Conservation (phyloP, 2,113 vertebrate species). For the Rattus norvegicus region DNA sequence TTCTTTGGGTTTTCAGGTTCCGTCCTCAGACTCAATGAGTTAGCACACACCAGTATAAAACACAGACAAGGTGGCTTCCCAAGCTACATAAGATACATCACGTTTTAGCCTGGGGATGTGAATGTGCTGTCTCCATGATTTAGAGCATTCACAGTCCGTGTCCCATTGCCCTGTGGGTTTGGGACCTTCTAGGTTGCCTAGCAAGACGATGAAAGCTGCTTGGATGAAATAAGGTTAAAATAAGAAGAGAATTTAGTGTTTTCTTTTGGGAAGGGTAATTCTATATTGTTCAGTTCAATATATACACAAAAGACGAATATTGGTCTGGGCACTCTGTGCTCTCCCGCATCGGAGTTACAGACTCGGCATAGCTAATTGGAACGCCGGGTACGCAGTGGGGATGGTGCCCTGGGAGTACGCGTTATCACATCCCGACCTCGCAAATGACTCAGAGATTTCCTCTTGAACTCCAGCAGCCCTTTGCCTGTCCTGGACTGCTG, state of each 20-base stretch:
- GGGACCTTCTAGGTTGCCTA: slow-evolving; percentile 50
- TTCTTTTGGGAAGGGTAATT: background rate
- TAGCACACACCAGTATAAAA: slow-evolving; percentile 64
- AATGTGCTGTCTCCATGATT: slow-evolving; percentile 47
- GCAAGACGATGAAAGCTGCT: background rate
- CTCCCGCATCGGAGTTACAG: background rate
- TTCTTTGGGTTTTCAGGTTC: slow-evolving; percentile 79
- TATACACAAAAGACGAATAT: background rate
- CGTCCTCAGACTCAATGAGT: slow-evolving; percentile 72
- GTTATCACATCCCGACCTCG: background rate
- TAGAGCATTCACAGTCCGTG: slow-evolving; percentile 68
- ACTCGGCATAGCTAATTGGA: fast-evolving
- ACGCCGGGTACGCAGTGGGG: fast-evolving
- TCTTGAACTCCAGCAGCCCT: too few relatives aligned
- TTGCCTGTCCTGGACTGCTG: background rate
- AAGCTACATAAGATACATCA: slow-evolving; percentile 53
- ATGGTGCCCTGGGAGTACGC: background rate
- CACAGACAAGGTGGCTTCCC: slow-evolving; percentile 64
- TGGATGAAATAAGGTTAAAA: background rate
- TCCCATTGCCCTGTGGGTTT: background rate
- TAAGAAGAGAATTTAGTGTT: background rate
- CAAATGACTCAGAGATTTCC: background rate
- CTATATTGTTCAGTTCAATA: background rate
- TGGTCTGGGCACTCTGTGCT: background rate
- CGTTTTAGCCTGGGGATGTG: slow-evolving; percentile 57